Evolutionary conservation across 2,113 vertebrate species (phyloP), one percentile per base, ranked within the genome.

Genomic region (Trematomus loennbergii): DNA sequence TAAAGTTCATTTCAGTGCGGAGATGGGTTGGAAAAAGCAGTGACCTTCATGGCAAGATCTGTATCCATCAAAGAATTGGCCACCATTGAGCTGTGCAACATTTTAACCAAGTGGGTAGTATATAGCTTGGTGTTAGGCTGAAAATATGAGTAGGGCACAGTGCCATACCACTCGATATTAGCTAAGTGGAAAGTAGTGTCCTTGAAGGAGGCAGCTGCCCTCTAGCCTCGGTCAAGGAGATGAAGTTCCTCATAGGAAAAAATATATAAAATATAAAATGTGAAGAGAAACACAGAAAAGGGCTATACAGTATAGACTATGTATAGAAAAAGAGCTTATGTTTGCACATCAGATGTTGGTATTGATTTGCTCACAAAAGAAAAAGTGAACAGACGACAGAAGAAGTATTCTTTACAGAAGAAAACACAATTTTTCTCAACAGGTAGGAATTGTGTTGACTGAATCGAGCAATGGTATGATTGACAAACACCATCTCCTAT

Each of bases 11-110:
- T 78, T 74, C 54, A 40, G 50, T 33, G 68, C 36, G 3, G 29
- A 72, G 79, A 84, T 81, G 68, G 59, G 57, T 87, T 80, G 82
- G 80, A 77, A 79, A 76, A 80, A 76, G 70, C 82, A 52, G 33
- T 88, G 91, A 90, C 88, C 89, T 91, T 90, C 85, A 77, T 57
- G 57, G 65, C 11, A 55, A 71, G 60, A 85, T 74, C 60, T 36
- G 25, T 62, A 71, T 85, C 82, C 69, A 65, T 82, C 78, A 71
- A 75, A 53, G 69, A 10, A 10, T 53, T 68, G 67, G 62, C 78
- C 4, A 40, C 45, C 58, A 40, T 72, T 84, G 78, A 84, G 48
- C 66, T n/a, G 58, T 49, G 67, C 58, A 52, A 20, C 25, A 13
- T 58, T 68, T 43, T 20, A 52, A 50, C 60, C 18, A 12, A 52